Evolutionary conservation across 2,113 vertebrate genomes (phyloP).

Genomic region (Tiliqua scincoides): DNA sequence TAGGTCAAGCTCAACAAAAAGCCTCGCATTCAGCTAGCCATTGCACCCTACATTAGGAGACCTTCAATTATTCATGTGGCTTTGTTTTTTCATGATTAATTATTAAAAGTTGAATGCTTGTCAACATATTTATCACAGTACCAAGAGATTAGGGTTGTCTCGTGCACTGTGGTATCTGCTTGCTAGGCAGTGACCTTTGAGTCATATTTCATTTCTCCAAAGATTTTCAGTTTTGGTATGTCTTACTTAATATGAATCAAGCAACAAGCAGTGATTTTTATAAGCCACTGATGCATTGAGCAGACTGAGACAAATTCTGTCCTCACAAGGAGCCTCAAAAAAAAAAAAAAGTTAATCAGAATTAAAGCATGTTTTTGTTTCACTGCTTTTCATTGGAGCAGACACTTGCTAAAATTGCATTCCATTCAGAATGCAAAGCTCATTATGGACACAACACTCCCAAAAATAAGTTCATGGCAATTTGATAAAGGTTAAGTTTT

Average conservation of each 20-base stretch:
- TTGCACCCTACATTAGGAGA: conserved; percentile 62
- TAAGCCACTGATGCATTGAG: conserved; percentile 18
- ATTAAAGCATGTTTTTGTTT: background rate
- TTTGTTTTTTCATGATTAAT: conserved; percentile 76
- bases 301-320: conserved; percentile 35
- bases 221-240: conserved; percentile 44
- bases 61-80: conserved; percentile 65
- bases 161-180: conserved; percentile 41
- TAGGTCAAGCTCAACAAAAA: conserved; percentile 65
- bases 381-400: background rate
- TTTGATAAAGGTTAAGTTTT: background rate
- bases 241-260: conserved; percentile 48
- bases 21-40: conserved; percentile 36
- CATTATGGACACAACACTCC: background rate
- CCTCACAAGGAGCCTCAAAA: background rate
- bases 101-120: conserved; percentile 73
- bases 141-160: conserved; percentile 60
- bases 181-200: conserved; percentile 67
- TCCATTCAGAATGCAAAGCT: background rate
- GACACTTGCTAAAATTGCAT: background rate
- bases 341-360: conserved; percentile 26
- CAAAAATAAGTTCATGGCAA: background rate
- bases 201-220: conserved; percentile 63
- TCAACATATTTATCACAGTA: conserved; percentile 66
- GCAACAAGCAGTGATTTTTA: conserved; percentile 41